Base-by-base conservation (phyloP, 2,888 invertebrate genomes). In the Salpingus planirostris region DNA sequence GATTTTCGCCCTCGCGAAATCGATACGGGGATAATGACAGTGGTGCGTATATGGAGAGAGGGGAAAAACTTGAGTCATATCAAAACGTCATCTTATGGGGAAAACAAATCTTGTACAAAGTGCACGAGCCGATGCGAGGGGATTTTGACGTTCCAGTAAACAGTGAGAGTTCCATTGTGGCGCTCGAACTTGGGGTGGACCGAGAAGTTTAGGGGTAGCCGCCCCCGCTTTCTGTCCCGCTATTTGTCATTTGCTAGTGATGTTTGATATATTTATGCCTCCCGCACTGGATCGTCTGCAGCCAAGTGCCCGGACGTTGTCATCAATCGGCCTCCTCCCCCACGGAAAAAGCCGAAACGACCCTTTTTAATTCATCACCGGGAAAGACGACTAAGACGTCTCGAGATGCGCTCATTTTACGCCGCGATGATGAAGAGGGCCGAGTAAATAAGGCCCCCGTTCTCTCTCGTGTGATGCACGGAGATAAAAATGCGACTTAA, bases 161-260 rank as follows among this genome's bases (percentile, higher is more conserved):
- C 18, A 18, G 5, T 5, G 5, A 18, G 18, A 30, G 33, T 31
- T 34, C 38, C 36, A 43, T 45, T 44, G 41, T 44, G 32, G 36
- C 36, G 32, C 18, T 18, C 5, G n/a, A n/a, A n/a, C 5, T 8
- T 18, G 18, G 18, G 18, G 18, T 18, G 18, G 18, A 18, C 18
- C 18, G 18, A 18, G 5, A 18, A 18, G 5, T 18, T 18, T 18
- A 8, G n/a, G n/a, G n/a, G n/a, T n/a, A n/a, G 18, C 18, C 5
- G 8, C 18, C 18, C 18, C 18, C 18, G 5, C 18, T 18, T 18
- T 18, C 54, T 53, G 44, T 47, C 51, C 59, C 18, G 8, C 18
- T 53, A 62, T 62, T 61, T 62, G 62, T 62, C 62, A 62, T 18
- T 60, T 59, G 60, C 52, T 54, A 56, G 58, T 57, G 59, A 60